Evolutionary conservation across 53 echinoderm and acorn worm species (phyloP), one percentile per base, ranked within the genome.

Genomic region (Holothuria scabra): DNA sequence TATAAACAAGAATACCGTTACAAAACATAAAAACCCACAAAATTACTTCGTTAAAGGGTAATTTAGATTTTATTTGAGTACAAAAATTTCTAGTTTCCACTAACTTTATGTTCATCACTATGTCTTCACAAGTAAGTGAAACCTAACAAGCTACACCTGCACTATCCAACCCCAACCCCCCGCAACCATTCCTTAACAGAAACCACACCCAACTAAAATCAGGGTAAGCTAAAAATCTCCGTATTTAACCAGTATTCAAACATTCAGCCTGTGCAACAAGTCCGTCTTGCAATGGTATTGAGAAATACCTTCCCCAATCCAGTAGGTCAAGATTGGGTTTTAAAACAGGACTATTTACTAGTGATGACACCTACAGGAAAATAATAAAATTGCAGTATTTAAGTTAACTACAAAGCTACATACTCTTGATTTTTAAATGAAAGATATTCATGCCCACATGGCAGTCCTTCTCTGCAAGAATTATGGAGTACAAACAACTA

Each of bases 1-100:
- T 72, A 72, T 72, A 72, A 72, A 72, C 72, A 72, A 72, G 72
- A 72, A 72, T 72, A 72, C 72, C 72, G 48, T 72, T 72, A 72
- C 48, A 72, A 72, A 72, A 72, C 72, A 72, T 72, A 72, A 72
- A 72, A 72, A 72, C 28, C 72, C 72, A 72, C 31, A 72, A 22
- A 28, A 44, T 44, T 30, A 44, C 48, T 72, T 48, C 46, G 9
- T 48, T 44, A 18, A 16, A 52, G 52, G 52, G 52, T 52, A 18
- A 16, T 41, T 48, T 52, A 52, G 52, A 52, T 52, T 41, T 52
- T 52, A 52, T 52, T n/a, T 0, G 3, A 52, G 52, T 52, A 52
- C 52, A 52, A 52, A 52, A 52, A 18, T 3, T 52, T 52, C 18
- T 8, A 16, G 52, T 52, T 52, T 18, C 16, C 52, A 16, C 18